These are phyloP conservation scores for Leptosomus discolor DNA, from an alignment of 2,113 vertebrate species.

Conservation along the genomic window DNA sequence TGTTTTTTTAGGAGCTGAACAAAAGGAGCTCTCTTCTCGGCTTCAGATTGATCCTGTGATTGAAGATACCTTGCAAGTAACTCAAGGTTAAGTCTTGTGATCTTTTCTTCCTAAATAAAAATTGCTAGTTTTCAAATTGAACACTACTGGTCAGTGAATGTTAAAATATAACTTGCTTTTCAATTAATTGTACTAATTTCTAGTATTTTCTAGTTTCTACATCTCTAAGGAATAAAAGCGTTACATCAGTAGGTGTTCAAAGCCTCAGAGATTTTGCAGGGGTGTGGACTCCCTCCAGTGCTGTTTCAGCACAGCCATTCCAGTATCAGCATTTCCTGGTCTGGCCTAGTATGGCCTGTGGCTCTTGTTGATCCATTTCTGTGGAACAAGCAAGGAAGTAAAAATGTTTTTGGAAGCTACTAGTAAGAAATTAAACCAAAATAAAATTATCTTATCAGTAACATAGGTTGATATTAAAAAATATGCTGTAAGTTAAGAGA, in stretches of 20 bases:
- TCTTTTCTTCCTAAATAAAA: background rate
- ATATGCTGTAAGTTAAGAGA: background rate
- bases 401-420: background rate
- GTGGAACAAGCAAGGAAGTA: background rate
- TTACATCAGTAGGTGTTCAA: background rate
- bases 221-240: background rate
- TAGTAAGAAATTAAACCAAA: background rate
- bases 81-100: constrained; percentile 65
- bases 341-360: background rate
- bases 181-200: background rate
- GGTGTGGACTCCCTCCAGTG: rapidly evolving
- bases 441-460: background rate
- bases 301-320: background rate
- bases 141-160: background rate
- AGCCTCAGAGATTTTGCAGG: background rate
- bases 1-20: constrained; percentile 61
- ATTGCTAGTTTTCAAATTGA: background rate
- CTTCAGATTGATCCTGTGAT: constrained; percentile 79
- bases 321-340: background rate
- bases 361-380: background rate
- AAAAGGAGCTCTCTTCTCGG: constrained; percentile 79
- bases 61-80: constrained; percentile 66
- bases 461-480: background rate
- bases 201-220: background rate
- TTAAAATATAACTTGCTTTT: background rate